Evolutionary conservation across 92 coral and sea anemone genomes (phyloP), one percentile per base, ranked within the genome.

Genomic region (Anthopleura xanthogrammica): DNA sequence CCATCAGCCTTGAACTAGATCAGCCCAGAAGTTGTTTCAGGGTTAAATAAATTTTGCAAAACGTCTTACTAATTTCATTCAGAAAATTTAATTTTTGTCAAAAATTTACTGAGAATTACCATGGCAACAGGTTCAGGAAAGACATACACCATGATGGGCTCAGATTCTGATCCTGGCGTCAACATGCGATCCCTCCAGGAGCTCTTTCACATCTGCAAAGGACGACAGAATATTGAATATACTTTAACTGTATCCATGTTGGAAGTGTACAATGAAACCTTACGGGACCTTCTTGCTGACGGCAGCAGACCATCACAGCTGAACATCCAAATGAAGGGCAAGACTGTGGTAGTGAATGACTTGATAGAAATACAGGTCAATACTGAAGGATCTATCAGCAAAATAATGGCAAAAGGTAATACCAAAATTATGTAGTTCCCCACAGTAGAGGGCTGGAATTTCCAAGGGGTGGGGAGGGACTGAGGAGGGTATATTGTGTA

Each of bases 61-160:
- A 29, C 1, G 36, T 29, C 36, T 29, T 29, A 29, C 36, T 29
- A 29, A 29, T 29, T 29, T 29, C 36, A 29, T 29, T 29, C 36
- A 29, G 36, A 29, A 29, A 29, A 29, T 29, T 29, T 29, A 0
- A 29, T 29, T 29, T 29, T 29, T 29, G 36, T 29, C 36, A 46
- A 46, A 46, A 46, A 2, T 3, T 46, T 46, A 46, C 50, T 46
- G 50, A 46, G 50, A 46, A 46, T 23, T n/a, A 68, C 11, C 24
- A 22, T 68, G 14, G 7, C 20, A 14, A 1, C 62, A 94, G 98
- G 98, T 10, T 88, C 98, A 19, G 98, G 98, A 17, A 94, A 94
- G 50, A 94, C 98, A 0, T 91, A 85, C 80, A 94, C 98, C 20
- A 94, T 94, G 98, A 94, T 94, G 98, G 98, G 98, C 2, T 81